Evolutionary conservation across 2,797 vertebrate species (phyloP), one percentile per base, ranked within the genome.

Genomic region (Sebastiscus tertius): DNA sequence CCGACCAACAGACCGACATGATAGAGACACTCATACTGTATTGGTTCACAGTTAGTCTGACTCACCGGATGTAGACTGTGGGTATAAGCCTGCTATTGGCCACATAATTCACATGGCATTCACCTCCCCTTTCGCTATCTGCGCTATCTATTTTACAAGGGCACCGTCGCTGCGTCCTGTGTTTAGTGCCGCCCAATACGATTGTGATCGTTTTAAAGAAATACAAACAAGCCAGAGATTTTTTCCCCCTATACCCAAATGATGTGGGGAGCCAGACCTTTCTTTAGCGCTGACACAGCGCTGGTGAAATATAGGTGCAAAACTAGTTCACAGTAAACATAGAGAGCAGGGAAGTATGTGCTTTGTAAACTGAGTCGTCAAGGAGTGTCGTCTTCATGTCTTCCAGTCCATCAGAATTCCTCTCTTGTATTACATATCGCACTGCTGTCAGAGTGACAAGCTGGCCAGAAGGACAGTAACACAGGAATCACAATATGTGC

Each of bases 381-480:
- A 59, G 52, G 75, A 86, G 73, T 84, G 67, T 60, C 58, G 24
- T 83, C 68, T 81, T 75, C 36, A 77, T 84, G 69, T 75, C 59
- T 63, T 81, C 77, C 79, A 24, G 54, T 84, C 72, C 60, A 66
- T 81, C 73, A 74, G 29, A 77, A 79, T 81, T 89, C 80, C 77
- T 85, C 80, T 74, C 67, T 75, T 63, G 59, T 62, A 67, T 80
- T 36, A 72, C 29, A 22, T 33, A 68, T 71, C 75, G 66, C 33
- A 64, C 56, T 39, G 22, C 64, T 61, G 52, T 85, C 70, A 69
- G 36, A 75, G 64, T 54, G 75, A 80, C 77, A 54, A 39, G 20
- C 73, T 61, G 65, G 72, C 81, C 58, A 72, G 60, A 83, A 8
- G 56, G 65, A 89, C 60, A 64, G 56, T 83, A 82, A 83, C 66